phyloP scores from a whole-genome alignment of 2,888 invertebrate genomes.

The Caenorhabditis uteleia region DNA sequence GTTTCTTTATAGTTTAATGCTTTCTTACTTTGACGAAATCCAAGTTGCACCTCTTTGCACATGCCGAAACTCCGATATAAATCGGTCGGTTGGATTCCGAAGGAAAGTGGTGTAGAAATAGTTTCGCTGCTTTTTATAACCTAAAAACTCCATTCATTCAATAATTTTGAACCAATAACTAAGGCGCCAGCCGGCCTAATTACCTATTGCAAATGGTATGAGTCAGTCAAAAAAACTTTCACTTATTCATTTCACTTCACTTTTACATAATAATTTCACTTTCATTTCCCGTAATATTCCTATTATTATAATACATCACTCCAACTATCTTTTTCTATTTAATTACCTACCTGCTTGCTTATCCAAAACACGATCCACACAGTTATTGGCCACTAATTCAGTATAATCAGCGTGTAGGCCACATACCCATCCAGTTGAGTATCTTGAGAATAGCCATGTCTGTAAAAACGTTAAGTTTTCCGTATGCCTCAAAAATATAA shows the following conservation, averaged over 20 bases:
- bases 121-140: conserved; percentile 72
- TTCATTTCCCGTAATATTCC: too few relatives aligned
- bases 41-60: conserved; percentile 79
- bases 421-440: conserved; percentile 95
- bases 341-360: conserved; percentile 82
- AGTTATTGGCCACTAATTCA: conserved; percentile 81
- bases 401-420: conserved; percentile 91
- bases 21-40: conserved; percentile 49
- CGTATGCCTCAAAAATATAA: background rate
- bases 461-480: conserved; percentile 21
- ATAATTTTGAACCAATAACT: too few relatives aligned
- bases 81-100: conserved; percentile 89
- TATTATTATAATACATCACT: too few relatives aligned
- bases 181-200: too few relatives aligned
- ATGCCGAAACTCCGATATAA: conserved; percentile 94
- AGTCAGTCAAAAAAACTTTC: too few relatives aligned
- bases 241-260: conserved; percentile 15
- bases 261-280: too few relatives aligned
- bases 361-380: conserved; percentile 89
- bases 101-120: conserved; percentile 96
- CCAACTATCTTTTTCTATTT: too few relatives aligned
- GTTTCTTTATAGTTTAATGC: conserved; percentile 3
- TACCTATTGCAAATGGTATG: too few relatives aligned
- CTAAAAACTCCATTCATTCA: too few relatives aligned
- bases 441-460: conserved; percentile 95